Evolutionary conservation across 2,888 invertebrate genomes (phyloP), one percentile per base, ranked within the genome.

Genomic region (Macrophya annulata): DNA sequence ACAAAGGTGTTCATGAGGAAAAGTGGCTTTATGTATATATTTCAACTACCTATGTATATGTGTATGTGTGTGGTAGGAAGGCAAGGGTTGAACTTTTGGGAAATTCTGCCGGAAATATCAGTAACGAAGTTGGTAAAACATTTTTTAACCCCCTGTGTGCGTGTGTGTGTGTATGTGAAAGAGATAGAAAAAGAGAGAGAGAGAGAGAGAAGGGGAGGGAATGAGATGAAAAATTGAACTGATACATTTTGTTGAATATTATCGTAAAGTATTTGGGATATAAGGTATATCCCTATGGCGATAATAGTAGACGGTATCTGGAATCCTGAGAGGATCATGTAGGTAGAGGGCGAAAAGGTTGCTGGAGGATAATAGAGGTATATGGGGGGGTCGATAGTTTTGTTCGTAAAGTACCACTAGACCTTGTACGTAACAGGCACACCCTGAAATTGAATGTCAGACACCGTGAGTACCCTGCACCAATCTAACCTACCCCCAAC

Each of bases 361-460:
- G 45, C 45, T 17, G 5, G 74, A 25, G 74, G 74, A 74, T 74
- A 74, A 74, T 74, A 74, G 74, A 74, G 74, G 43, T 74, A 2
- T 48, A 37, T 17, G 21, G 25, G 12, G 62, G 25, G 68, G 68
- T 68, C 43, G 74, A 74, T 74, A 74, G 74, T 74, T 74, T 74
- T 48, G 43, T 74, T 74, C 43, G 5, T 12, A 12, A 74, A 45
- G 74, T 74, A 45, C 74, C 43, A 45, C 43, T 48, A 74, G 43
- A 45, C 45, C 45, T 74, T 21, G 45, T 74, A 74, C 45, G 74
- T 48, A 45, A 45, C 45, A 21, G 43, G 45, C 74, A 55, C 77
- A 68, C 45, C 43, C 72, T 74, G 72, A 74, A 74, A 74, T 74
- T 74, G 72, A 74, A 74, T 74, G 72, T 74, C 72, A 74, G 72